A percentile compares a stretch with the other conserved stretches of the same genome.
These are phyloP conservation scores for Thera obeliscata DNA, from an alignment of 2,888 invertebrate species.

Conservation along the genomic window DNA sequence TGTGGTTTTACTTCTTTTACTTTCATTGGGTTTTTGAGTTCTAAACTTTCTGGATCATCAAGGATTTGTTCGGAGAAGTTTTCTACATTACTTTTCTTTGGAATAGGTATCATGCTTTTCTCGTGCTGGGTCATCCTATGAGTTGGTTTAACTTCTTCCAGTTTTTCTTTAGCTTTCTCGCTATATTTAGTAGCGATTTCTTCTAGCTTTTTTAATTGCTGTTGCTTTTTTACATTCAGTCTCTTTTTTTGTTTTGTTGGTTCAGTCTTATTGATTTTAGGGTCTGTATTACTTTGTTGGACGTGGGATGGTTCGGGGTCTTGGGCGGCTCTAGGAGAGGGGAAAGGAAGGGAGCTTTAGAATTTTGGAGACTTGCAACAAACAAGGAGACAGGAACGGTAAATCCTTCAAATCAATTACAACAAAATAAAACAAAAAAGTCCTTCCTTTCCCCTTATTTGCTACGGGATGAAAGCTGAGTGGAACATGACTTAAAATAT, in stretches of 20 bases:
- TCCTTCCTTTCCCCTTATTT: slow-evolving; percentile 84
- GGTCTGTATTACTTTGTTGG: slow-evolving; percentile 64
- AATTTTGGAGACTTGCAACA: slow-evolving; percentile 52
- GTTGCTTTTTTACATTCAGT: slow-evolving; percentile 62
- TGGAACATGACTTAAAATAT: slow-evolving; percentile 1
- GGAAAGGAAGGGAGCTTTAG: slow-evolving; percentile 76
- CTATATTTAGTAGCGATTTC: slow-evolving; percentile 69
- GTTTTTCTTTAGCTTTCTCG: slow-evolving; percentile 55
- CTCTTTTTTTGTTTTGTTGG: slow-evolving; percentile 55
- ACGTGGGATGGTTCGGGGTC: slow-evolving; percentile 55
- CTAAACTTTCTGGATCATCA: slow-evolving; percentile 22
- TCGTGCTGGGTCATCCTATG: slow-evolving; percentile 41
- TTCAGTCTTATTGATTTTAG: slow-evolving; percentile 56
- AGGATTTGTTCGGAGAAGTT: slow-evolving; percentile 35
- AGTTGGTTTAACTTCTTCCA: slow-evolving; percentile 43
- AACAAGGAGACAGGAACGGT: slow-evolving; percentile 81
- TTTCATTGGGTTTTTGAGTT: slow-evolving; percentile 6
- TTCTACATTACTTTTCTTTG: slow-evolving; percentile 48
- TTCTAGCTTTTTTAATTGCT: slow-evolving; percentile 73
- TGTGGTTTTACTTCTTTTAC: slow-evolving; percentile 20
- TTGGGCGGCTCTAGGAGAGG: slow-evolving; percentile 69
- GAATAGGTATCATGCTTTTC: slow-evolving; percentile 68
- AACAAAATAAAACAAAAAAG: slow-evolving; percentile 42
- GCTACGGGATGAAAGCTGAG: slow-evolving; percentile 46
- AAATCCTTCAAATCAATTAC: slow-evolving; percentile 33